Evolutionary conservation across 2,888 invertebrate species (phyloP).

Genomic region (Diarsia dahlii): DNA sequence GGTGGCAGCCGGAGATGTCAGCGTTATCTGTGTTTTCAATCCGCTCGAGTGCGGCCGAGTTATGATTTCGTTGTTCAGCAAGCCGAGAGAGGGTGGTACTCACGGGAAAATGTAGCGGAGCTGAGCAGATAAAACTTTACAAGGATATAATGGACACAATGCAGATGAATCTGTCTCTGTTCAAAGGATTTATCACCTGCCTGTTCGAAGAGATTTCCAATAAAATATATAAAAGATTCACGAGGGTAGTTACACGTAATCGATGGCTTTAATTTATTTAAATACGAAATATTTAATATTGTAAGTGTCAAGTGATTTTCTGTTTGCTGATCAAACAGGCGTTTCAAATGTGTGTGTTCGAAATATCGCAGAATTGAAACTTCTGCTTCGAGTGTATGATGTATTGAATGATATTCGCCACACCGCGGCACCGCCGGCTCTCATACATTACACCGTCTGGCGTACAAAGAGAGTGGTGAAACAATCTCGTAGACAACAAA

Average conservation of each 20-base stretch:
- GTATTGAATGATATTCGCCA: slow-evolving; percentile 2
- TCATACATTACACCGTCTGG: slow-evolving; percentile 34
- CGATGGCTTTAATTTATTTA: slow-evolving; percentile 4
- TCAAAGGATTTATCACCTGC: background rate
- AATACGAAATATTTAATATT: background rate
- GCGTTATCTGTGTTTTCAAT: slow-evolving; percentile 70
- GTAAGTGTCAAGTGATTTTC: no score
- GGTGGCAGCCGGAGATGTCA: slow-evolving; percentile 63
- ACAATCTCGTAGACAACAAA: slow-evolving; percentile 82
- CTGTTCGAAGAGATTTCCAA: background rate
- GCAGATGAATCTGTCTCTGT: background rate
- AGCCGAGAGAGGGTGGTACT: slow-evolving; percentile 45
- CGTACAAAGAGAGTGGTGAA: slow-evolving; percentile 68
- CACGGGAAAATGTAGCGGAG: slow-evolving; percentile 37
- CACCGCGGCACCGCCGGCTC: slow-evolving; percentile 62
- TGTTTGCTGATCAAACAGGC: background rate
- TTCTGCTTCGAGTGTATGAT: background rate
- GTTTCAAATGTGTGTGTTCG: background rate
- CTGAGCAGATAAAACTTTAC: background rate
- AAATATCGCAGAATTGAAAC: background rate
- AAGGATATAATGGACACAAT: slow-evolving; percentile 7
- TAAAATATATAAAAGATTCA: background rate
- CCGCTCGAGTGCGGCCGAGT: slow-evolving; percentile 69
- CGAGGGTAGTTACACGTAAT: background rate
- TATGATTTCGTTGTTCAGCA: slow-evolving; percentile 74